Evolutionary conservation across 2,113 vertebrate genomes (phyloP), one percentile per base, ranked within the genome.

Genomic region (Phaethornis superciliosus): DNA sequence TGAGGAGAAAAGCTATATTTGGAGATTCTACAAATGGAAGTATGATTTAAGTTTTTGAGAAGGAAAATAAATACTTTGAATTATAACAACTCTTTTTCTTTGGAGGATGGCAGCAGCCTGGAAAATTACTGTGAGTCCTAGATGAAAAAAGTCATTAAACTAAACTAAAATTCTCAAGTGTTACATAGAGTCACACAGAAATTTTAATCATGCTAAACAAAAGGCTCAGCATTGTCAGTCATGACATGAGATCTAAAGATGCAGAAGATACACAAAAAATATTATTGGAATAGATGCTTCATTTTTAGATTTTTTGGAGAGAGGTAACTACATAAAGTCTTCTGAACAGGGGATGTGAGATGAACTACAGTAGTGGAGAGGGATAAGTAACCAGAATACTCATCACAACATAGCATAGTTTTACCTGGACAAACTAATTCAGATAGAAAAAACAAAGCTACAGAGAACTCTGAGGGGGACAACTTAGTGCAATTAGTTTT

Each of bases 401-500:
- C 67, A 23, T 9, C 62, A 33, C 33, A 46, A 10, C 26, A 16
- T 3, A 22, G 10, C n/a, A 33, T 60, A 46, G 47, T 52, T 81
- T 51, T 19, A 54, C 70, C 70, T 71, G 84, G 18, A 22, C 0
- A 0, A 82, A 27, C 30, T 69, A 6, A 0, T 64, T 63, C 70
- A 17, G 23, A 64, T 44, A 28, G 49, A 23, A 78, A 62, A 69
- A 69, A 30, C n/a, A 60, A 72, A 95, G 91, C 69, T 84, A 37
- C 13, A 15, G 58, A 67, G 37, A 12, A 0, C 64, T 87, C 78
- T 21, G 58, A 85, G 62, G 9, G 24, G 62, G 9, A 22, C 81
- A 67, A 46, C 76, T 89, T 58, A 46, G 62, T 28, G 24, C 2
- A 63, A 35, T 40, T 79, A 7, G 0, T 89, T 94, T 89, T 94